Base-by-base conservation (phyloP, 2,888 invertebrate genomes). In the Elmis aenea region DNA sequence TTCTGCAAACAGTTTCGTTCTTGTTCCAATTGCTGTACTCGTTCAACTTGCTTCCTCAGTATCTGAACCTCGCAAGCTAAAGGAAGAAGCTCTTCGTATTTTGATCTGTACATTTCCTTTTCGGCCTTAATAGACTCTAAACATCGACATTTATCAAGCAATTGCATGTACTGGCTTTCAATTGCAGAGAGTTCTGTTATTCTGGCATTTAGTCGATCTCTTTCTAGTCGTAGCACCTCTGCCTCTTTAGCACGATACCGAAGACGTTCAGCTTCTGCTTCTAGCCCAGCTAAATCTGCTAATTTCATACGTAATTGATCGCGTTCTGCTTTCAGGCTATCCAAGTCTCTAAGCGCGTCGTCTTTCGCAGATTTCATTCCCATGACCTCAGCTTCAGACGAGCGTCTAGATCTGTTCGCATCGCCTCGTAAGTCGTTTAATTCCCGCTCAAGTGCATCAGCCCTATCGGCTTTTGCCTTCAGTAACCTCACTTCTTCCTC, bases 1-100 rank as follows among this genome's bases (percentile, higher is more conserved):
- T 71, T 70, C 32, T 67, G 54, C 13, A 75, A 54, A 32, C 50
- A 46, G 53, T 72, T 74, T 52, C 68, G 70, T 48, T 77, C 75
- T 38, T 69, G 70, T 57, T 73, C 71, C 11, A 66, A 33, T 5
- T 16, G 13, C 37, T 56, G 57, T 2, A 54, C 53, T 33, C 54
- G 51, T 25, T 60, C 59, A 5, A 62, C 48, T 46, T 63, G 57
- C 3, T 43, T 46, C 24, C 54, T 45, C 10, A 65, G 40, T 14
- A 45, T 43, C 15, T 58, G 54, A 22, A 51, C 58, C 35, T 65
- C 63, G 9, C 48, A 45, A 33, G 61, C 58, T 13, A 64, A 23
- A 8, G 46, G 50, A 4, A 51, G 33, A 14, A 65, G 28, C 26
- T 56, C 54, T 25, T 62, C 59, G 29, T 58, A 58, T 44, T 64